Evolutionary conservation across 2,113 vertebrate species (phyloP).

Genomic region (Microcebus tavaratra): DNA sequence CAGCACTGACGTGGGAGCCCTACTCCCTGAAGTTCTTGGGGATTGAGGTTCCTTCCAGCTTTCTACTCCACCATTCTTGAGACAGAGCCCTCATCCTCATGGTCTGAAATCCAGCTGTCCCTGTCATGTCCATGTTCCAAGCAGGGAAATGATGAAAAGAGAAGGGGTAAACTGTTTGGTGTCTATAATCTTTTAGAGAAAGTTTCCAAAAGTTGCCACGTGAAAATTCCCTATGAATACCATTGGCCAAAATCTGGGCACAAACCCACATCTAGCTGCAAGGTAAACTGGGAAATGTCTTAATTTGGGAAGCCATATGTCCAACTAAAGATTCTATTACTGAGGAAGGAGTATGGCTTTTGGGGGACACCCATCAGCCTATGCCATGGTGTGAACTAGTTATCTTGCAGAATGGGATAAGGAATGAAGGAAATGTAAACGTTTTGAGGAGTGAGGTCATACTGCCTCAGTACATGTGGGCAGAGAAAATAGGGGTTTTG

Average conservation of each 20-base stretch:
- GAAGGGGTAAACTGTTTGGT: neutral
- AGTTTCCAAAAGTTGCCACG: neutral
- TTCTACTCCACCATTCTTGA: neutral
- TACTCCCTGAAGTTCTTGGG: neutral
- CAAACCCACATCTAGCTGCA: neutral
- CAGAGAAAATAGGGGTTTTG: neutral
- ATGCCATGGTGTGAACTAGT: neutral
- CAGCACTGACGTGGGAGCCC: accelerated
- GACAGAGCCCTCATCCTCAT: neutral
- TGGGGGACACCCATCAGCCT: neutral
- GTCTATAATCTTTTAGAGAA: neutral
- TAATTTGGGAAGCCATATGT: neutral
- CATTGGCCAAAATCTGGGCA: neutral
- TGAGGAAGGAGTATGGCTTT: neutral
- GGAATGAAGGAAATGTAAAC: neutral
- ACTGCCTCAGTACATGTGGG: neutral
- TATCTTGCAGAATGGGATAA: neutral
- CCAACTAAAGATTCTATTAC: neutral
- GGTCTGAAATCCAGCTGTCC: neutral
- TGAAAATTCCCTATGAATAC: neutral
- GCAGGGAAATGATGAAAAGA: neutral
- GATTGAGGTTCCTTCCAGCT: neutral
- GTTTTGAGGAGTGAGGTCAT: neutral
- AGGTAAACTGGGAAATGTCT: neutral
- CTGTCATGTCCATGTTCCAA: neutral